phyloP scores from a whole-genome alignment of 2,113 vertebrate species.

The Austrofundulus limnaeus region DNA sequence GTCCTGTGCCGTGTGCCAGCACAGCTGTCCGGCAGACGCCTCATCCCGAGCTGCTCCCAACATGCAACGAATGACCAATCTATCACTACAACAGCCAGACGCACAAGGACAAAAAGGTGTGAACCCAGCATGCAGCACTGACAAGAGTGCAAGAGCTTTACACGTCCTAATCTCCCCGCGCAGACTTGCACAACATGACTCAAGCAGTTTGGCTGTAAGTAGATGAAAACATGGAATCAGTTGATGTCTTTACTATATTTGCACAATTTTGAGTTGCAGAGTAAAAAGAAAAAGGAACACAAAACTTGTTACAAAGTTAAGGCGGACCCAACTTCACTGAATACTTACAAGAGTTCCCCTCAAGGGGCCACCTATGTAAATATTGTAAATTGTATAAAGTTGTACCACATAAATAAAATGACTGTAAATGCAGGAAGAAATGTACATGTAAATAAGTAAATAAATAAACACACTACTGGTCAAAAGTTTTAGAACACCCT shows the following conservation, averaged over 20 bases:
- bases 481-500: no score
- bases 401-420: no score
- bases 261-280: constrained; percentile 25
- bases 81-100: constrained; percentile 62
- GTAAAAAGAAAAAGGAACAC: constrained; percentile 15
- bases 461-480: no score
- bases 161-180: constrained; percentile 40
- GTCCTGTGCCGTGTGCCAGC: constrained; percentile 59
- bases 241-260: constrained; percentile 24
- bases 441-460: no score
- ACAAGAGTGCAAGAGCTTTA: constrained; percentile 47
- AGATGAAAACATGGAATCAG: constrained; percentile 20
- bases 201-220: constrained; percentile 31
- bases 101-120: constrained; percentile 70
- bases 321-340: no score
- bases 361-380: no score
- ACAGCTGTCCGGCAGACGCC: constrained; percentile 75
- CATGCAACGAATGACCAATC: constrained; percentile 47
- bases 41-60: constrained; percentile 59
- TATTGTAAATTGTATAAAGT: no score
- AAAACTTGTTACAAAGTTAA: no score
- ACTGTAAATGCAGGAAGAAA: no score
- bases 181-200: constrained; percentile 29
- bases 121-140: constrained; percentile 36
- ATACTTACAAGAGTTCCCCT: no score